These are phyloP conservation scores for Delphinapterus leucas DNA, from an alignment of 2,113 vertebrate genomes.

Conservation along the genomic window DNA sequence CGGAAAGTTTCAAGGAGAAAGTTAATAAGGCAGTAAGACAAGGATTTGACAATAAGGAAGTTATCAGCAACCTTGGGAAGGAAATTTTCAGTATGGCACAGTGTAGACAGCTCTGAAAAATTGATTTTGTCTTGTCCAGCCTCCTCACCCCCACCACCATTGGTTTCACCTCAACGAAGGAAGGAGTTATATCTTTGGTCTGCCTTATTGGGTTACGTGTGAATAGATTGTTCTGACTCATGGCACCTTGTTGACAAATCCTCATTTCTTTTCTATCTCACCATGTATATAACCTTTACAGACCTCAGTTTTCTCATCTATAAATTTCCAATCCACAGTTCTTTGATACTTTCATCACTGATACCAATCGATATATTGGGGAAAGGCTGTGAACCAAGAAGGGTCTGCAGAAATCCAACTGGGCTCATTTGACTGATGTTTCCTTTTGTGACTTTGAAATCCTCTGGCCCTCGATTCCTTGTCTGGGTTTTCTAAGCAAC, in stretches of 20 bases:
- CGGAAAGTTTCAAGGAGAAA: background rate
- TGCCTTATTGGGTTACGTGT: background rate
- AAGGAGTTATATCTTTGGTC: background rate
- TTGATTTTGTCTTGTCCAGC: background rate
- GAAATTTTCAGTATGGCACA: background rate
- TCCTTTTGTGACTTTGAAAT: constrained; percentile 24
- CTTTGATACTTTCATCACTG: background rate
- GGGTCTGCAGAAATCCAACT: background rate
- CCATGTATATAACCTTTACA: background rate
- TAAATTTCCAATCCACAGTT: background rate
- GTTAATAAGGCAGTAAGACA: background rate
- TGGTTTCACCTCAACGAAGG: background rate
- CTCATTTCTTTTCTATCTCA: background rate
- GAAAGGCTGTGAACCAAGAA: background rate
- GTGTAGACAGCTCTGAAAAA: background rate
- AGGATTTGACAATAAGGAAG: background rate
- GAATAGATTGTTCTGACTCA: background rate
- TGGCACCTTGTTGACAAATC: background rate
- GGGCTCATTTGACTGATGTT: background rate
- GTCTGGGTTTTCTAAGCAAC: background rate
- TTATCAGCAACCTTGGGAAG: background rate
- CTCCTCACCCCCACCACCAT: background rate
- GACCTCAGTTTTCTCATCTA: background rate
- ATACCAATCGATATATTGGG: background rate
- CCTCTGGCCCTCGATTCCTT: background rate